Conservation (phyloP, 2,888 invertebrate species). For the Platycheirus albimanus region DNA sequence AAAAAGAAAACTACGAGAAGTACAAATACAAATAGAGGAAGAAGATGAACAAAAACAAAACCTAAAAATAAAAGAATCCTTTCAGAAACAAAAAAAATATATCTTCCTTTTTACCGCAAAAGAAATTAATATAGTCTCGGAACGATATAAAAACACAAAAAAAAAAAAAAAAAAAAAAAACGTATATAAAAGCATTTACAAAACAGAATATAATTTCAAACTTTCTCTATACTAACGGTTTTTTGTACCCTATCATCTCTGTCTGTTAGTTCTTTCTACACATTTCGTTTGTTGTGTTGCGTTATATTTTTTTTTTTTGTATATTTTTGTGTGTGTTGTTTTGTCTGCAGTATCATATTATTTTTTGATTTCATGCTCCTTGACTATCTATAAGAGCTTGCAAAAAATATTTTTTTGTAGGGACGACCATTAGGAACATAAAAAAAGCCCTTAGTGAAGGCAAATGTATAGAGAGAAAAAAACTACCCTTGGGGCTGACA, state of each 20-base stretch:
- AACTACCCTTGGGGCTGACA: slow-evolving; percentile 33
- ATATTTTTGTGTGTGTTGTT: slow-evolving; percentile 28
- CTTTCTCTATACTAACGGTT: slow-evolving; percentile 18
- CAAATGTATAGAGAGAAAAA: slow-evolving; percentile 23
- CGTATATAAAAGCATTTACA: slow-evolving; percentile 29
- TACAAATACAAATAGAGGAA: slow-evolving; percentile 14
- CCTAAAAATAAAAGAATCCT: slow-evolving; percentile 19
- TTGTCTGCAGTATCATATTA: slow-evolving; percentile 61
- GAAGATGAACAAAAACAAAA: background rate
- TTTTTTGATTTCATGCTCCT: slow-evolving; percentile 71
- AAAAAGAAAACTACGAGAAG: background rate
- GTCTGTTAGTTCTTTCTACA: slow-evolving; percentile 57
- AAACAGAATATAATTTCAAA: slow-evolving; percentile 61
- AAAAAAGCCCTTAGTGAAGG: background rate
- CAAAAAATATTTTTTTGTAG: slow-evolving; percentile 23
- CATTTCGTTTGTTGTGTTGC: slow-evolving; percentile 38
- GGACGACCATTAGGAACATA: slow-evolving; percentile 14
- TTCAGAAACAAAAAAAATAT: slow-evolving; percentile 27
- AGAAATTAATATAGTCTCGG: slow-evolving; percentile 65
- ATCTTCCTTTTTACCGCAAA: slow-evolving; percentile 57
- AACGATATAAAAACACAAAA: slow-evolving; percentile 39
- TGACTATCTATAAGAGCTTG: slow-evolving; percentile 64
- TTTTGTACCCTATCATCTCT: slow-evolving; percentile 9
- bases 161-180: slow-evolving; percentile 33
- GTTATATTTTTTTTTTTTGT: slow-evolving; percentile 3